Conservation (phyloP, 37 sponge, comb jelly and placozoan genomes). For the Hexactinellida sp. region DNA sequence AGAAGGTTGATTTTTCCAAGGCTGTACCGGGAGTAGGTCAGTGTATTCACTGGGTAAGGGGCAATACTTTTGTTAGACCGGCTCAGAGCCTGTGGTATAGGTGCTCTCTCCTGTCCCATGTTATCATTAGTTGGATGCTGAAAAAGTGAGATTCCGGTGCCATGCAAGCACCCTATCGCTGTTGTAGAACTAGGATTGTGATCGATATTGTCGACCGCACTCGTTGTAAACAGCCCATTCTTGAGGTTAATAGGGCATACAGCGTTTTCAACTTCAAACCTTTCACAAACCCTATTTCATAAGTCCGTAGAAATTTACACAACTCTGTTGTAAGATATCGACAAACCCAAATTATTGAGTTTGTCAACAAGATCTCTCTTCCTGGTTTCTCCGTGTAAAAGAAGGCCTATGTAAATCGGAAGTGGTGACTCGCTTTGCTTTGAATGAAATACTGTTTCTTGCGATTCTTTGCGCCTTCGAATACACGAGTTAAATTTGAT, state of each 20-base stretch:
- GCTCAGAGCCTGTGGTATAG: background rate
- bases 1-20: background rate
- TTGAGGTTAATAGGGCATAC: background rate
- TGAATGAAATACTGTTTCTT: background rate
- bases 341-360: background rate
- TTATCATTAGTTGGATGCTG: background rate
- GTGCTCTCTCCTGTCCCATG: background rate
- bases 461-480: background rate
- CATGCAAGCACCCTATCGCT: background rate
- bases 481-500: background rate
- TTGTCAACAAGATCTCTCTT: background rate
- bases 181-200: no score
- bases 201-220: background rate
- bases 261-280: background rate
- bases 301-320: no score
- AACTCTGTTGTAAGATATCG: background rate
- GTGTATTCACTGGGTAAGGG: no score
- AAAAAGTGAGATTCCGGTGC: background rate
- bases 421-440: background rate
- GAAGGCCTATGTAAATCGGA: background rate
- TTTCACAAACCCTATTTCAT: no score
- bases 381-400: background rate
- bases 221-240: background rate
- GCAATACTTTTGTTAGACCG: background rate
- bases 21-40: background rate